phyloP scores from a whole-genome alignment of 2,888 invertebrate genomes.

The Ischnura elegans region DNA sequence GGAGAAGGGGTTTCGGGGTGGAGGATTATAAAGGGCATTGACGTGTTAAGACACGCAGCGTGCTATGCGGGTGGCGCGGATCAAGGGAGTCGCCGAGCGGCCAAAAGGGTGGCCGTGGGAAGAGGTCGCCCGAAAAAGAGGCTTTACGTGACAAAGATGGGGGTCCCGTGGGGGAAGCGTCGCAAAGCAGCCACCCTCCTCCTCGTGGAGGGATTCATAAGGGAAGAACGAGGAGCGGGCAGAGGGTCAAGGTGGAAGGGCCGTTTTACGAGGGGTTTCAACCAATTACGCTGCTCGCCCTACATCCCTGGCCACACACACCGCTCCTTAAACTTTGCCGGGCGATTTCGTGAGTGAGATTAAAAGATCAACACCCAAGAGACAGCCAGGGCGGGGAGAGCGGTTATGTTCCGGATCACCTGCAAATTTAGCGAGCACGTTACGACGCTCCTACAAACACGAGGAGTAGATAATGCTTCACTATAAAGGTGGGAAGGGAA shows the following conservation, averaged over 20 bases:
- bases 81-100: constrained; percentile 19
- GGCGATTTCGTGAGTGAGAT: background rate
- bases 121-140: background rate
- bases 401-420: background rate
- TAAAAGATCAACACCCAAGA: background rate
- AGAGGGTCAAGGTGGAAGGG: too few species aligned
- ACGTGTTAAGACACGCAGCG: constrained; percentile 33
- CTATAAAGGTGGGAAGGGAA: too few species aligned
- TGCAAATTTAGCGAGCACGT: background rate
- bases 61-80: constrained; percentile 52
- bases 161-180: constrained; percentile 7
- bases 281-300: background rate
- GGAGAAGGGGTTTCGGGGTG: background rate
- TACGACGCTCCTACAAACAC: background rate
- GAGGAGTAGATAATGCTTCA: background rate
- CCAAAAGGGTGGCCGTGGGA: background rate
- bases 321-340: background rate
- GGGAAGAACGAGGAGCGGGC: background rate
- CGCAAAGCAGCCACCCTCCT: background rate
- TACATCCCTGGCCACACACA: background rate
- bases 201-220: background rate
- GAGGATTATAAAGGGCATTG: constrained; percentile 46
- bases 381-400: background rate
- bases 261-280: too few species aligned
- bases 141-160: background rate